These are phyloP conservation scores for Brenthis ino DNA, from an alignment of 2,888 invertebrate genomes.

Conservation along the genomic window DNA sequence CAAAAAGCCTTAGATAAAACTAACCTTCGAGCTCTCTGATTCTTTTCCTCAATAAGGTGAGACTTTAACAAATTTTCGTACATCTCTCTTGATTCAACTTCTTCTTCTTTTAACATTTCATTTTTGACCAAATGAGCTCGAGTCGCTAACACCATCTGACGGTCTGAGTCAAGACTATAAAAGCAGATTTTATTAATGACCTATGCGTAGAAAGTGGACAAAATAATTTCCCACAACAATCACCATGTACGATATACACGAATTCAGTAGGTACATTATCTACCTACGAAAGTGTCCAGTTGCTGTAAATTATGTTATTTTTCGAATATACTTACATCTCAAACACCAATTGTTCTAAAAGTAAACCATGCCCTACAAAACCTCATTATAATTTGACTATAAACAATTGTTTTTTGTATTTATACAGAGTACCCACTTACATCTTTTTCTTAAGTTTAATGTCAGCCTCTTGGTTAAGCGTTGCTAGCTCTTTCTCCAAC, in stretches of 20 bases:
- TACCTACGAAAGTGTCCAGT: too few species aligned
- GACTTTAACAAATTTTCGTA: conserved; percentile 69
- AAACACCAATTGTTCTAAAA: too few species aligned
- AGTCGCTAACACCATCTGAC: conserved; percentile 78
- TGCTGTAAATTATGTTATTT: too few species aligned
- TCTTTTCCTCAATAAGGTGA: conserved; percentile 79
- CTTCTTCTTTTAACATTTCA: conserved; percentile 77
- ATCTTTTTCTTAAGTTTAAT: conserved; percentile 60
- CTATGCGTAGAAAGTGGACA: background rate
- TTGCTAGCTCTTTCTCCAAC: conserved; percentile 51
- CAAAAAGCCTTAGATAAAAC: background rate
- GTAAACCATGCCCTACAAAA: too few species aligned
- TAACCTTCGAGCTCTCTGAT: conserved; percentile 75
- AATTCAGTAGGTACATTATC: too few species aligned
- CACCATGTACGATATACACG: background rate
- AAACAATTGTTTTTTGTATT: background rate
- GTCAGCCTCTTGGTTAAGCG: conserved; percentile 47
- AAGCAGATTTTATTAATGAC: background rate
- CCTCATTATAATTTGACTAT: too few species aligned
- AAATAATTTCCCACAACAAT: background rate
- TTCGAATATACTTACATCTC: too few species aligned
- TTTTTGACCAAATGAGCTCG: conserved; percentile 71
- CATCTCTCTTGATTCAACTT: conserved; percentile 61
- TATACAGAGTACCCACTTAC: conserved; percentile 46
- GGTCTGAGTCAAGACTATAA: conserved; percentile 72